These are phyloP conservation scores for Xyrauchen texanus DNA, from an alignment of 2,113 vertebrate species.

Conservation along the genomic window DNA sequence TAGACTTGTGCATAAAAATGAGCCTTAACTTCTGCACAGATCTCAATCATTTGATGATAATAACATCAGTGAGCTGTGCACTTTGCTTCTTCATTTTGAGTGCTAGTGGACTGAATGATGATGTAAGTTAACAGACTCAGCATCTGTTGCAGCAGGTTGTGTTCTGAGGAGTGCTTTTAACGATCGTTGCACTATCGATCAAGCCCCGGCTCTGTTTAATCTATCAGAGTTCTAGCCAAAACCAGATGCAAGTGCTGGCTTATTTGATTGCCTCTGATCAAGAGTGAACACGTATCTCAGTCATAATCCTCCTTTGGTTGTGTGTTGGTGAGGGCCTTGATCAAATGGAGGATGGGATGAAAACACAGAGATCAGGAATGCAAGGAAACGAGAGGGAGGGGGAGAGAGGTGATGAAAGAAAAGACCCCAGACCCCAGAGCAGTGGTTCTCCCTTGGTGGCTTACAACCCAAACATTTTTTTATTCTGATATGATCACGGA, in stretches of 20 bases:
- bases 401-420: slow-evolving; percentile 4
- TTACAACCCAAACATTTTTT: no score
- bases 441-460: no score
- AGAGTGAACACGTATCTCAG: slow-evolving; percentile 33
- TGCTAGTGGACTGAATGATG: slow-evolving; percentile 49
- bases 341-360: slow-evolving; percentile 51
- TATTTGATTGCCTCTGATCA: slow-evolving; percentile 53
- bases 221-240: slow-evolving; percentile 59
- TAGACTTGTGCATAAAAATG: slow-evolving; percentile 10
- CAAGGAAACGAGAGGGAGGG: not conserved
- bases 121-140: slow-evolving; percentile 57
- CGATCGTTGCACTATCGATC: slow-evolving; percentile 63
- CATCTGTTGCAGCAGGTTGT: slow-evolving; percentile 57
- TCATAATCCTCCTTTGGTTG: not conserved
- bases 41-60: slow-evolving; percentile 48
- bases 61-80: slow-evolving; percentile 43
- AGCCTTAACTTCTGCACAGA: slow-evolving; percentile 42
- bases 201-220: slow-evolving; percentile 64
- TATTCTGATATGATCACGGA: no score
- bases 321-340: slow-evolving; percentile 15
- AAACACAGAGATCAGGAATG: slow-evolving; percentile 24
- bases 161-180: slow-evolving; percentile 55
- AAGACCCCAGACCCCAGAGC: no score
- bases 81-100: slow-evolving; percentile 37
- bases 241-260: slow-evolving; percentile 47